Conservation (phyloP, 2,888 invertebrate species). For the Achlya flavicornis region DNA sequence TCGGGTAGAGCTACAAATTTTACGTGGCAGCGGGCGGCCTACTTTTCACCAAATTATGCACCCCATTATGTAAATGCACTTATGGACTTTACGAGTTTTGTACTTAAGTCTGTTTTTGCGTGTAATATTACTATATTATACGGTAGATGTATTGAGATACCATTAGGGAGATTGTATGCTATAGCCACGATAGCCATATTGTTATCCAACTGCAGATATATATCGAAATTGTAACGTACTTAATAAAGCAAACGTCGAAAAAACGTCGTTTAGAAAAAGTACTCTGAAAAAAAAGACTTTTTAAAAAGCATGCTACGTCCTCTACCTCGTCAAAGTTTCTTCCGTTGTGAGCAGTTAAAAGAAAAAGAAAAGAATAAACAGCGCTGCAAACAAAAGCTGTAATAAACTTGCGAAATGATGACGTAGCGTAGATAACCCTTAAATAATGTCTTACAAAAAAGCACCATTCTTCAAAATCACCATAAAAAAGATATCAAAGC, state of each 20-base stretch:
- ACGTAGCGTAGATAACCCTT: background rate
- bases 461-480: background rate
- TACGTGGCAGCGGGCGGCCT: slow-evolving; percentile 5
- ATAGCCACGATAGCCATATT: too few relatives aligned
- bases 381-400: background rate
- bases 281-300: too few relatives aligned
- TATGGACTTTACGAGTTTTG: slow-evolving; percentile 14
- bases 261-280: too few relatives aligned
- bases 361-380: too few relatives aligned
- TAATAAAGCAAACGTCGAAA: too few relatives aligned
- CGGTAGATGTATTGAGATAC: background rate
- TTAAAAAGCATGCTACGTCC: too few relatives aligned
- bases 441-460: background rate
- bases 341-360: too few relatives aligned
- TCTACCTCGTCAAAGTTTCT: too few relatives aligned
- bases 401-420: background rate
- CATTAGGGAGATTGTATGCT: background rate
- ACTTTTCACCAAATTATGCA: slow-evolving; percentile 30
- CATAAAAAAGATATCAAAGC: background rate
- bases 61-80: slow-evolving; percentile 39
- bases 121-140: background rate
- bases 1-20: background rate
- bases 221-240: too few relatives aligned
- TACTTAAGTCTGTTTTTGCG: slow-evolving; percentile 9
- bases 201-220: too few relatives aligned